A percentile compares a stretch with the other conserved stretches of the same genome.
Conservation (phyloP, 2,888 invertebrate species). For the Oxytorus armatus region DNA sequence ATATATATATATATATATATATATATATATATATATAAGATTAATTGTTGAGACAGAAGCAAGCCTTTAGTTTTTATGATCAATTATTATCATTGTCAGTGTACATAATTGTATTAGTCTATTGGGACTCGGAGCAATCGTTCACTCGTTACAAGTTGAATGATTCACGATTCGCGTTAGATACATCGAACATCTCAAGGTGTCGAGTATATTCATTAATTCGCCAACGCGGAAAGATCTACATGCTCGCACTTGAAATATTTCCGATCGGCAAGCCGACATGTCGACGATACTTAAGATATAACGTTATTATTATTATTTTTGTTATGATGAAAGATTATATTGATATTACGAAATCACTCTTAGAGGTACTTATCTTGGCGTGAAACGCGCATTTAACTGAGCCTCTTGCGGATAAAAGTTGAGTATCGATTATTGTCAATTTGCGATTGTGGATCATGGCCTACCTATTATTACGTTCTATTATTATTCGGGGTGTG, state of each 20-base stretch:
- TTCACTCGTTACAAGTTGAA: slow-evolving; percentile 6
- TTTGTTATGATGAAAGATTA: slow-evolving; percentile 20
- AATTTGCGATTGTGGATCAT: slow-evolving; percentile 52
- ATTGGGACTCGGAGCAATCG: background rate
- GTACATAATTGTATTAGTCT: background rate
- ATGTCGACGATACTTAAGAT: slow-evolving; percentile 1
- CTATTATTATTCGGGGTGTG: slow-evolving; percentile 55
- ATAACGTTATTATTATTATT: background rate
- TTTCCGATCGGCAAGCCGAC: slow-evolving; percentile 4
- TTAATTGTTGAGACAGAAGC: no score
- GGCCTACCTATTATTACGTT: slow-evolving; percentile 50
- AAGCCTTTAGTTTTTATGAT: background rate
- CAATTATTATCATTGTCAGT: slow-evolving; percentile 2
- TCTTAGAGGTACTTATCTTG: slow-evolving; percentile 25
- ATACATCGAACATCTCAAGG: slow-evolving; percentile 29
- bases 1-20: no score
- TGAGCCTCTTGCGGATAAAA: background rate
- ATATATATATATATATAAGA: no score
- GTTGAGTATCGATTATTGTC: slow-evolving; percentile 29
- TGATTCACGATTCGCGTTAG: slow-evolving; percentile 23
- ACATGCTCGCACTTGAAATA: slow-evolving; percentile 31
- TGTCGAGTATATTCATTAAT: slow-evolving; percentile 8
- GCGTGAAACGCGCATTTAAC: slow-evolving; percentile 6
- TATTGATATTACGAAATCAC: slow-evolving; percentile 4
- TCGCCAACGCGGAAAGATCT: slow-evolving; percentile 36